A percentile compares a stretch with the other conserved stretches of the same genome.
phyloP scores from a whole-genome alignment of 2,113 vertebrate species.

The Caranx ignobilis region DNA sequence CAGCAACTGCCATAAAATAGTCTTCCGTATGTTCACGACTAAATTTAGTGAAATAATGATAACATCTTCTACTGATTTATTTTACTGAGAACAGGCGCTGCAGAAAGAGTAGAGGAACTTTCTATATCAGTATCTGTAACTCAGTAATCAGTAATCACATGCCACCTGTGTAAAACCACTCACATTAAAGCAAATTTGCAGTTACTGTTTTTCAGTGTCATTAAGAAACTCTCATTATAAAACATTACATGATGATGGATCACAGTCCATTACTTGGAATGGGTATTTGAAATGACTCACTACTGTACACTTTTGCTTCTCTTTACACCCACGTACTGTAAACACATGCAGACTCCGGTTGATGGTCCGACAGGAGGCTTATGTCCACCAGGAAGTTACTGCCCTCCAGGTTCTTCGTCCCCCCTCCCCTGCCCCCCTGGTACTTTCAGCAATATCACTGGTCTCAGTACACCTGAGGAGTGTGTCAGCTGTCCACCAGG shows the following conservation, averaged over 20 bases:
- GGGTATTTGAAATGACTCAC: neutral
- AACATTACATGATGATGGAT: neutral
- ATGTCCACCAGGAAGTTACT: slow-evolving; percentile 89
- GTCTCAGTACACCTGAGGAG: slow-evolving; percentile 79
- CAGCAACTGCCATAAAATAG: neutral
- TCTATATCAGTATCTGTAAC: neutral
- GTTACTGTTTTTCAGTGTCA: neutral
- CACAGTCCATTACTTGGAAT: neutral
- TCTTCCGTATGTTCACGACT: no score
- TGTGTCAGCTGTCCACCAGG: slow-evolving; percentile 88
- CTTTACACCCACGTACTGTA: slow-evolving; percentile 4
- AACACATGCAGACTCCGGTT: slow-evolving; percentile 79
- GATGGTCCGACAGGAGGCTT: slow-evolving; percentile 85
- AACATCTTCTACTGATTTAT: neutral
- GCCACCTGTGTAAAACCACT: neutral
- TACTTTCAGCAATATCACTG: slow-evolving; percentile 87
- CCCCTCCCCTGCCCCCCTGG: slow-evolving; percentile 88
- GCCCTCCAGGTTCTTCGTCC: slow-evolving; percentile 81
- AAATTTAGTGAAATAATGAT: neutral
- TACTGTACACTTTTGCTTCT: neutral
- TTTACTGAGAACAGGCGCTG: neutral
- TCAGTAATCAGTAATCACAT: neutral
- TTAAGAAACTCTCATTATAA: neutral
- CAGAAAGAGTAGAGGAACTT: neutral
- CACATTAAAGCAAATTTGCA: neutral